Evolutionary conservation across 2,113 vertebrate genomes (phyloP).

Genomic region (Prolemur simus): DNA sequence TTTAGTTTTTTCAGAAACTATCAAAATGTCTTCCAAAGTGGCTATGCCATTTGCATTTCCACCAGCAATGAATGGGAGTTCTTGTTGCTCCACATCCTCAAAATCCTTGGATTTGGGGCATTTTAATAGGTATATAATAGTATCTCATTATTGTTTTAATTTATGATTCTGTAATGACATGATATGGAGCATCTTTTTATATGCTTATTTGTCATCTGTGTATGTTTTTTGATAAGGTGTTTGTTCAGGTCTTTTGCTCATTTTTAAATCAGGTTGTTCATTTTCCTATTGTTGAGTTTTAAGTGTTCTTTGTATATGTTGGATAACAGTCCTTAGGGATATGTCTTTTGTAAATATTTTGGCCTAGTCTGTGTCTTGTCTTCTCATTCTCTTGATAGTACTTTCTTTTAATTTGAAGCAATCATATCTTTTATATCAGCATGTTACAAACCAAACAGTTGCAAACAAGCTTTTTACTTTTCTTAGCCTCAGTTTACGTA

Average conservation of each 20-base stretch:
- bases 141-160: not conserved
- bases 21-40: not conserved
- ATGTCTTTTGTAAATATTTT: constrained; percentile 19
- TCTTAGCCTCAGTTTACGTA: not conserved
- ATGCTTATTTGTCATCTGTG: not conserved
- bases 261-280: not conserved
- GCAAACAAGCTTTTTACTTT: not conserved
- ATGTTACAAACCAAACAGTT: not conserved
- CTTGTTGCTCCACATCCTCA: not conserved
- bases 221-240: not conserved
- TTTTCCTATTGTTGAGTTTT: not conserved
- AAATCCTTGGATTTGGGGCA: not conserved
- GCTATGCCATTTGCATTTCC: not conserved
- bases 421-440: not conserved
- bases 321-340: not conserved
- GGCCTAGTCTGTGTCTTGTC: not conserved
- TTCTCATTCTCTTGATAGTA: constrained; percentile 1
- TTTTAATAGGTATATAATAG: not conserved
- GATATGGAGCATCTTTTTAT: not conserved
- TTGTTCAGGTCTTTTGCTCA: not conserved
- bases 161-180: not conserved
- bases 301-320: not conserved
- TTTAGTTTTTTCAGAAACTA: not conserved
- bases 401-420: not conserved
- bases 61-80: not conserved